Evolutionary conservation across 1,140 invertebrate genomes (phyloP).

Genomic region (Nasonia longicornis): DNA sequence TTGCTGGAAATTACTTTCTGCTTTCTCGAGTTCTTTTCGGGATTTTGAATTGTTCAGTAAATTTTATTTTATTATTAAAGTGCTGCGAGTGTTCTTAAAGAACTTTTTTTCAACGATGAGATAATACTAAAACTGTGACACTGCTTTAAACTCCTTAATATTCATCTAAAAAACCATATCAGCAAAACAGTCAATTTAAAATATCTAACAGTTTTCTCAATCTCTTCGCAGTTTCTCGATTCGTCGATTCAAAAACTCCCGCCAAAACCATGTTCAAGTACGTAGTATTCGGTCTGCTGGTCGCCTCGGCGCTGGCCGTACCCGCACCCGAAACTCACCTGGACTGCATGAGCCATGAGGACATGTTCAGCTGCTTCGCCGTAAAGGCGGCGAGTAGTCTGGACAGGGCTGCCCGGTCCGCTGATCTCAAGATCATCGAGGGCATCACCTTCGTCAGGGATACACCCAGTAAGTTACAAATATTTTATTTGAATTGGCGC

Average conservation of each 20-base stretch:
- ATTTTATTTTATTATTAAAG: background rate
- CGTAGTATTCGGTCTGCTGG: slow-evolving; percentile 57
- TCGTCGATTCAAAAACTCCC: slow-evolving; percentile 38
- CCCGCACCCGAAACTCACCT: slow-evolving; percentile 53
- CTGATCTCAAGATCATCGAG: slow-evolving; percentile 71
- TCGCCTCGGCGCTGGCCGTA: slow-evolving; percentile 57
- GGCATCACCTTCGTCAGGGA: slow-evolving; percentile 73
- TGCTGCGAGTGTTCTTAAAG: background rate
- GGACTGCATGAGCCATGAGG: slow-evolving; percentile 65
- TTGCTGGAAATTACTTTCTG: background rate
- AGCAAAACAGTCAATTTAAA: too few relatives aligned
- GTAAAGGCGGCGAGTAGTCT: slow-evolving; percentile 72
- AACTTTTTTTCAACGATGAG: too few relatives aligned
- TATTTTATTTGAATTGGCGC: background rate
- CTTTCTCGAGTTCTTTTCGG: background rate
- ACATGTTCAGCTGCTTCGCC: slow-evolving; percentile 71
- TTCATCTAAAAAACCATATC: background rate
- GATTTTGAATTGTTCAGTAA: too few relatives aligned
- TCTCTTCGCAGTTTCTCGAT: background rate
- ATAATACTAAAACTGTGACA: too few relatives aligned
- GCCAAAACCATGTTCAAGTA: slow-evolving; percentile 59
- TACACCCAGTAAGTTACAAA: slow-evolving; percentile 58
- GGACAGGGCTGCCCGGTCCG: slow-evolving; percentile 71
- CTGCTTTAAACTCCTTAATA: too few relatives aligned
- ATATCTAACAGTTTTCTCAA: background rate